Percentiles rank a stretch among this genome's conserved stretches.
phyloP scores from a whole-genome alignment of 2,888 invertebrate genomes.

The Trypoxylon attenuatum region DNA sequence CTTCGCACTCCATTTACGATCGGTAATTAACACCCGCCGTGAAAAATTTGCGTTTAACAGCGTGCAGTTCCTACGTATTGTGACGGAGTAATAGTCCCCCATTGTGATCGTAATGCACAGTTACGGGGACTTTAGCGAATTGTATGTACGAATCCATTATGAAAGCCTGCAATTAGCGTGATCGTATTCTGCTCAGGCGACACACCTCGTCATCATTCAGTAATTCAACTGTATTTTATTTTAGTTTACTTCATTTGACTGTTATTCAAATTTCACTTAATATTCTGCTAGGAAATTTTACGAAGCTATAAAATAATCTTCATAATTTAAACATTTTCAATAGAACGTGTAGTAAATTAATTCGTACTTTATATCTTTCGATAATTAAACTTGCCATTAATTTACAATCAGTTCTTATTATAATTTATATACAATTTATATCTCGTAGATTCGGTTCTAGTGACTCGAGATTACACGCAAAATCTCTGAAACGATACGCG shows the following conservation, averaged over 20 bases:
- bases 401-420: too few relatives aligned
- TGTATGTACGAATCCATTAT: conserved; percentile 2
- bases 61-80: conserved; percentile 39
- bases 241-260: too few relatives aligned
- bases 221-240: too few relatives aligned
- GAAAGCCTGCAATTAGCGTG: conserved; percentile 9
- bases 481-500: conserved; percentile 9
- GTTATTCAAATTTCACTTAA: too few relatives aligned
- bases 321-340: too few relatives aligned
- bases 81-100: conserved; percentile 24
- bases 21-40: conserved; percentile 39
- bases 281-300: too few relatives aligned
- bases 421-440: too few relatives aligned
- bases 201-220: conserved; percentile 10
- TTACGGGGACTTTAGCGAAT: neutral
- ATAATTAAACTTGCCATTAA: too few relatives aligned
- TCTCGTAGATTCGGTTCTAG: too few relatives aligned
- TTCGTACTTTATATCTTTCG: too few relatives aligned
- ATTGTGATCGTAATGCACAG: conserved; percentile 14
- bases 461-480: neutral
- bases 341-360: too few relatives aligned
- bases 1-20: neutral
- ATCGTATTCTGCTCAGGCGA: conserved; percentile 4
- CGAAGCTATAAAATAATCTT: too few relatives aligned
- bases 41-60: conserved; percentile 31